Percentiles rank a stretch among this genome's conserved stretches.
Conservation (phyloP, 1,140 invertebrate genomes). For the Drosophila leontia region DNA sequence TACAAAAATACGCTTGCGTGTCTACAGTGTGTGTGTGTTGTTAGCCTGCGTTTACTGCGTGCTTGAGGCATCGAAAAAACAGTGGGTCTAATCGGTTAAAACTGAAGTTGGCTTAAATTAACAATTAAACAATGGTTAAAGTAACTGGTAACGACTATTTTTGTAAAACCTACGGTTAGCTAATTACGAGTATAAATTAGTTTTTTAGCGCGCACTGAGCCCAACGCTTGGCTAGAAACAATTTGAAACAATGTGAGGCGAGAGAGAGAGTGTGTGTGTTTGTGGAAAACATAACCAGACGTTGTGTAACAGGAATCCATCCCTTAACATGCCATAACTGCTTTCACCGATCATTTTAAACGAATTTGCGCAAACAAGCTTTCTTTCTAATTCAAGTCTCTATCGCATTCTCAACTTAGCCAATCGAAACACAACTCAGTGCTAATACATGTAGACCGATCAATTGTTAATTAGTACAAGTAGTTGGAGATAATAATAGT, state of each 20-base stretch:
- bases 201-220: slow-evolving; percentile 56
- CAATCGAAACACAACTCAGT: slow-evolving; percentile 69
- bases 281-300: slow-evolving; percentile 48
- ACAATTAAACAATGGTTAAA: slow-evolving; percentile 70
- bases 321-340: slow-evolving; percentile 55
- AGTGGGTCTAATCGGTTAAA: slow-evolving; percentile 40
- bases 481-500: slow-evolving; percentile 58
- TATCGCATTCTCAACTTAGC: slow-evolving; percentile 49
- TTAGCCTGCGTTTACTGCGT: slow-evolving; percentile 35
- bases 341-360: slow-evolving; percentile 44
- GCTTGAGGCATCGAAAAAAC: slow-evolving; percentile 26
- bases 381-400: slow-evolving; percentile 37
- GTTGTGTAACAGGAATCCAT: slow-evolving; percentile 60
- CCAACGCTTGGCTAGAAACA: slow-evolving; percentile 51
- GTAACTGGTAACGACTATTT: slow-evolving; percentile 38
- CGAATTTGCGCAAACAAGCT: slow-evolving; percentile 48
- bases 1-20: slow-evolving; percentile 69
- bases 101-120: slow-evolving; percentile 64
- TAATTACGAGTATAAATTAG: slow-evolving; percentile 58
- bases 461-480: slow-evolving; percentile 55
- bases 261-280: slow-evolving; percentile 6
- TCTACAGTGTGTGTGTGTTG: slow-evolving; percentile 19
- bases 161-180: slow-evolving; percentile 53
- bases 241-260: slow-evolving; percentile 42
- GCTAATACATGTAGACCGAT: slow-evolving; percentile 65